These are phyloP conservation scores for Sylvietta virens DNA, from an alignment of 2,113 vertebrate genomes.

Conservation along the genomic window DNA sequence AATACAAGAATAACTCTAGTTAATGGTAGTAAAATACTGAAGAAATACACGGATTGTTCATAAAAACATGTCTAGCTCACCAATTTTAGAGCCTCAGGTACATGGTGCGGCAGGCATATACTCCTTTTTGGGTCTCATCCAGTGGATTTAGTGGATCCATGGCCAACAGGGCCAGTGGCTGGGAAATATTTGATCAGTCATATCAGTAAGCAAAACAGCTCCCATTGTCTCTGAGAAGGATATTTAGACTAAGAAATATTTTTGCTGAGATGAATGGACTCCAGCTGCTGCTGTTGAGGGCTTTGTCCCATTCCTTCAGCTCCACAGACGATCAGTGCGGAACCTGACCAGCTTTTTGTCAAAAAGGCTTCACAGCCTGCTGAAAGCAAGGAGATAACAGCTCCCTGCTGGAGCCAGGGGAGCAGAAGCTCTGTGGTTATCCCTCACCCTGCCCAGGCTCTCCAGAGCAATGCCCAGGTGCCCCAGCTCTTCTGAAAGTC, in stretches of 20 bases:
- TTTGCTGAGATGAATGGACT: not conserved
- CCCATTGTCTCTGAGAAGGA: not conserved
- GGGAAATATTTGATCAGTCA: not conserved
- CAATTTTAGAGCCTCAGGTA: not conserved
- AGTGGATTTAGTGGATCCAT: not conserved
- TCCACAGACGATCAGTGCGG: not conserved
- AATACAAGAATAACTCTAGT: constrained; percentile 46
- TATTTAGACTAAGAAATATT: not conserved
- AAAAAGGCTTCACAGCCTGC: not conserved
- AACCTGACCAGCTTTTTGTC: not conserved
- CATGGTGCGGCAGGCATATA: not conserved
- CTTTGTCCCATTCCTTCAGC: not conserved
- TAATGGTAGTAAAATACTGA: constrained; percentile 20
- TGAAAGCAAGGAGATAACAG: not conserved
- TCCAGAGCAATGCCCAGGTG: not conserved
- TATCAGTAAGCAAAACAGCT: not conserved
- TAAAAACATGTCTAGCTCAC: not conserved
- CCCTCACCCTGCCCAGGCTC: not conserved
- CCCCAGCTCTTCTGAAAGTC: not conserved
- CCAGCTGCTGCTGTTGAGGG: not conserved
- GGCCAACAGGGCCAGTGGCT: not conserved
- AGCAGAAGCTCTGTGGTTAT: not conserved
- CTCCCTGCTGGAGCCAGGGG: not conserved
- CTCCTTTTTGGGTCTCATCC: not conserved
- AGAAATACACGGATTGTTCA: not conserved